Base-by-base conservation (phyloP, 1,140 invertebrate species). In the Cotesia vestalis region DNA sequence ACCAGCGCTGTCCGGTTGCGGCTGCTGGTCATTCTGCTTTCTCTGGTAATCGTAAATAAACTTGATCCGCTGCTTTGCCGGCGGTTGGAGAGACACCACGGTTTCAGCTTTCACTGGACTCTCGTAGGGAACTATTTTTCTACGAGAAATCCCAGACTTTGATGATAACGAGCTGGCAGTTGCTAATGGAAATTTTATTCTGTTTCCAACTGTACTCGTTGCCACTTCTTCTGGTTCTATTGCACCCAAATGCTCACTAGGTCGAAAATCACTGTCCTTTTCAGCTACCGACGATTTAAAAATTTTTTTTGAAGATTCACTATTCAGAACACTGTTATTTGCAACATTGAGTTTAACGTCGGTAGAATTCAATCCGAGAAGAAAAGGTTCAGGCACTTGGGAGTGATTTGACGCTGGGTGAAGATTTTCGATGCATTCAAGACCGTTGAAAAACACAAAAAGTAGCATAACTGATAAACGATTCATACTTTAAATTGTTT, bases 171-270 rank as follows among this genome's bases (percentile, higher is more conserved):
- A 75, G 60, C 80, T 79, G 67, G 82, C 81, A 1, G 81, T 78
- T 61, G 36, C 73, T 6, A 12, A 36, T 0, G 20, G 71, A 62
- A 8, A 71, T 72, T 20, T 71, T 72, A 27, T 27, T 27, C 27
- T 27, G 27, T 4, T 35, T 5, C 63, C 20, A 17, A 71, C 40
- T 11, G 46, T 62, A 4, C 62, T 59, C 8, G 53, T 12, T 53
- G 69, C 20, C 5, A 17, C 36, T 5, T 78, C 74, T 1, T 76
- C 27, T 2, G 27, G 27, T 27, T 27, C 73, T 62, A 84, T 84
- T 20, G 78, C 76, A 1, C 82, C 82, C 1, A 84, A 73, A 53
- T 82, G 81, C 3, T 76, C 51, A 51, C 82, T 68, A 17, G 66
- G 66, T 14, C 38, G 35, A 52, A 68, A 68, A 55, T 36, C n/a